Evolutionary conservation across 35 echinoderm and acorn worm species (phyloP).

Genomic region (Apostichopus japonicus): DNA sequence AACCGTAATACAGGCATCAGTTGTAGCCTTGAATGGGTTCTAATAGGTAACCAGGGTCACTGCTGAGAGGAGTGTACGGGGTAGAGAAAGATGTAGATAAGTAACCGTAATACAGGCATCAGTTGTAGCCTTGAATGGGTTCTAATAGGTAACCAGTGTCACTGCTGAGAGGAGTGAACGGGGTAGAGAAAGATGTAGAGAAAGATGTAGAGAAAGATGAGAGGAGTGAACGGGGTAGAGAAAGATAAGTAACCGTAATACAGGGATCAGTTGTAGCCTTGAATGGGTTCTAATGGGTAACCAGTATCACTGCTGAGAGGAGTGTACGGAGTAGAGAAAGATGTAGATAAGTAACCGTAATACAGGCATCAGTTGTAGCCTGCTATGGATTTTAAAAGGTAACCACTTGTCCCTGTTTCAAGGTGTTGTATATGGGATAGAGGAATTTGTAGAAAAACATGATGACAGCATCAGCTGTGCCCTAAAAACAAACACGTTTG

Average conservation of each 20-base stretch:
- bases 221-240: neutral
- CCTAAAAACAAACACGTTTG: neutral
- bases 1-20: neutral
- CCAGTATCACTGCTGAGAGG: slow-evolving; percentile 83
- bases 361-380: neutral
- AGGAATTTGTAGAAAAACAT: neutral
- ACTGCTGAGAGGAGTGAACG: slow-evolving; percentile 79
- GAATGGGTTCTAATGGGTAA: neutral
- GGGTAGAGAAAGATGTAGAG: slow-evolving; percentile 53
- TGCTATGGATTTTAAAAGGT: too few species aligned
- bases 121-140: too few species aligned
- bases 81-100: neutral
- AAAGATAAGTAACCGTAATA: neutral
- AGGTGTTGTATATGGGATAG: neutral
- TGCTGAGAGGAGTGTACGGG: slow-evolving; percentile 80
- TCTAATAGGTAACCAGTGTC: slow-evolving; percentile 9
- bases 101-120: neutral
- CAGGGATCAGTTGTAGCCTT: neutral
- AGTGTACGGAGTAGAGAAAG: slow-evolving; percentile 50
- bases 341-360: neutral
- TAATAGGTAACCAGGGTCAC: slow-evolving; percentile 53
- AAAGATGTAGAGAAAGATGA: neutral
- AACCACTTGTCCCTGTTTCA: too few species aligned
- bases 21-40: neutral
- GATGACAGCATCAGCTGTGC: neutral